Evolutionary conservation across 2,888 invertebrate species (phyloP).

Genomic region (Osmoderma eremita): DNA sequence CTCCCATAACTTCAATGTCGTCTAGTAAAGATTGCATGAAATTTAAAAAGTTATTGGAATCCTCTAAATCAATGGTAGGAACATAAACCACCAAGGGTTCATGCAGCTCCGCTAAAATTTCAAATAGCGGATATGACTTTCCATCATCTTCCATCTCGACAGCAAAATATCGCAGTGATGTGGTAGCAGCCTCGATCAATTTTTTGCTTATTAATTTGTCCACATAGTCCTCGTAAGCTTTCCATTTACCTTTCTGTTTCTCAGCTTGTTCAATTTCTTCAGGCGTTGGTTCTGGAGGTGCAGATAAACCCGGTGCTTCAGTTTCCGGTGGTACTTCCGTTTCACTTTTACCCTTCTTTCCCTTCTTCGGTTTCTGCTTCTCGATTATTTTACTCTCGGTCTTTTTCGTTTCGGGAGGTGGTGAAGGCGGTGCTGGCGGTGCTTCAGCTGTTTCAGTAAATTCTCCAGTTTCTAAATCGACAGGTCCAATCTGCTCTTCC

Average conservation of each 20-base stretch:
- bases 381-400: conserved; percentile 45
- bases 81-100: conserved; percentile 78
- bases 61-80: conserved; percentile 77
- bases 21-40: conserved; percentile 77
- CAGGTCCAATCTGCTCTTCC: conserved; percentile 17
- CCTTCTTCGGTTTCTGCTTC: conserved; percentile 57
- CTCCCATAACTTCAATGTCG: conserved; percentile 81
- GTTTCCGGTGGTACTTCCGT: conserved; percentile 43
- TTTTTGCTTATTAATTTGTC: conserved; percentile 71
- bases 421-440: conserved; percentile 22
- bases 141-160: conserved; percentile 70
- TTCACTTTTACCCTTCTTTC: conserved; percentile 40
- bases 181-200: conserved; percentile 63
- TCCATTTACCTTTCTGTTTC: conserved; percentile 74
- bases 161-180: conserved; percentile 65
- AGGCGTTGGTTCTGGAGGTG: conserved; percentile 49
- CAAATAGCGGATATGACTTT: conserved; percentile 76
- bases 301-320: too few species aligned
- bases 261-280: conserved; percentile 43
- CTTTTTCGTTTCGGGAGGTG: conserved; percentile 50
- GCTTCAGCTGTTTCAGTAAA: conserved; percentile 13
- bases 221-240: conserved; percentile 72
- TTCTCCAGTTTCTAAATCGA: conserved; percentile 27
- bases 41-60: conserved; percentile 73
- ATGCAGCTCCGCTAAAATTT: conserved; percentile 78